Evolutionary conservation across 2,797 vertebrate genomes (phyloP), one percentile per base, ranked within the genome.

Genomic region (Silurus lanzhouensis): DNA sequence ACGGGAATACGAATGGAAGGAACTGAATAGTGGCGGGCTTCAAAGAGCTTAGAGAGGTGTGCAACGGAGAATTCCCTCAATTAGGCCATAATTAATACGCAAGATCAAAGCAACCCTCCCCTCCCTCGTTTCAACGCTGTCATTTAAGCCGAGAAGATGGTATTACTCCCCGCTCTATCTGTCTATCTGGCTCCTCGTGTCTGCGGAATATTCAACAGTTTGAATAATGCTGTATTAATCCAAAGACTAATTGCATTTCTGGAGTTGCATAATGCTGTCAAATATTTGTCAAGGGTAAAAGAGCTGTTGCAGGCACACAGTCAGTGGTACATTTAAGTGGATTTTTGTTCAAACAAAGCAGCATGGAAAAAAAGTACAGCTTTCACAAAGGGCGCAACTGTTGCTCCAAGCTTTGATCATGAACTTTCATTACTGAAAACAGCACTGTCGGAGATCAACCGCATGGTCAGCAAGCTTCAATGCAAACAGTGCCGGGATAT

Each of bases 21-120:
- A 85, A 71, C 46, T 61, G 81, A 89, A 87, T 82, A 71, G 81
- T 81, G 72, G 83, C 22, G 6, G 84, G 88, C 86, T 87, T 89
- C 88, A 89, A 87, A 89, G 84, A 78, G 72, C 58, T 57, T 71
- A 81, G 70, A 78, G 72, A 52, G 17, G 77, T 85, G 81, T 87
- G 82, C 82, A 85, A 81, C 64, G 81, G 86, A 89, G 71, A 84
- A 87, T 87, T 89, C 55, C 82, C 68, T 85, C 78, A 89, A 89
- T 87, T 86, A 89, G 71, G 77, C 77, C 38, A 38, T 81, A 67
- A 85, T 89, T 74, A 88, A 84, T 87, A 88, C 31, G 75, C 55
- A 83, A 85, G 74, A 87, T 82, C 77, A 88, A 81, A 88, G 58
- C 83, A 22, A n/a, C 63, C 67, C n/a, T 71, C 74, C 76, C 55